phyloP scores from a whole-genome alignment of 2,797 vertebrate genomes.

The Neopelma chrysocephalum region DNA sequence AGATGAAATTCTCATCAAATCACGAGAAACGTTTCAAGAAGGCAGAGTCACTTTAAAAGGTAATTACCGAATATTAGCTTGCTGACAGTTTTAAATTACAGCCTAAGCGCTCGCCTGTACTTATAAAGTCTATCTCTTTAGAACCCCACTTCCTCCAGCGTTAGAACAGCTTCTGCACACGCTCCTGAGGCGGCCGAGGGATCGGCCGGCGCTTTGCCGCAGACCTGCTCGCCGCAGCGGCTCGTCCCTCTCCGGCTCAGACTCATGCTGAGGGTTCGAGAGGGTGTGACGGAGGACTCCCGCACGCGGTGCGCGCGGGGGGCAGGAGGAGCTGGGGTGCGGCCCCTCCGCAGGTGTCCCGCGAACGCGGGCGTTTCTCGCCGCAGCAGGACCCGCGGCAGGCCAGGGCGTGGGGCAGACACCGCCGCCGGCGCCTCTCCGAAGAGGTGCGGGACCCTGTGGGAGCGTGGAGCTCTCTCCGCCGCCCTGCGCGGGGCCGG shows the following conservation, averaged over 20 bases:
- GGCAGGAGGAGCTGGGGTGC: not conserved
- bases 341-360: not conserved
- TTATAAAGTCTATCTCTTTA: conserved; percentile 63
- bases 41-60: conserved; percentile 73
- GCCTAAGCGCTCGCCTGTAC: conserved; percentile 52
- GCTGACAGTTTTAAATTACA: conserved; percentile 82
- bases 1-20: conserved; percentile 70
- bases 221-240: not conserved
- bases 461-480: not conserved
- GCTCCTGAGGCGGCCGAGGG: not conserved
- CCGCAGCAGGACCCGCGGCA: not conserved
- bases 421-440: not conserved
- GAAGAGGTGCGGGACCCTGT: not conserved
- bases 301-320: not conserved
- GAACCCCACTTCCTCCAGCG: not conserved
- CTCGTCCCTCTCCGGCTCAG: not conserved
- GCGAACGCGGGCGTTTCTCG: not conserved
- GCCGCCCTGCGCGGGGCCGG: too few relatives aligned
- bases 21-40: conserved; percentile 55
- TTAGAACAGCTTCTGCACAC: not conserved
- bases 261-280: not conserved
- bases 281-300: too few relatives aligned
- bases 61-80: conserved; percentile 79
- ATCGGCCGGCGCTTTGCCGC: not conserved
- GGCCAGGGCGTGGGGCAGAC: not conserved